phyloP scores from a whole-genome alignment of 2,797 vertebrate genomes.

The Onychomys arenicola region DNA sequence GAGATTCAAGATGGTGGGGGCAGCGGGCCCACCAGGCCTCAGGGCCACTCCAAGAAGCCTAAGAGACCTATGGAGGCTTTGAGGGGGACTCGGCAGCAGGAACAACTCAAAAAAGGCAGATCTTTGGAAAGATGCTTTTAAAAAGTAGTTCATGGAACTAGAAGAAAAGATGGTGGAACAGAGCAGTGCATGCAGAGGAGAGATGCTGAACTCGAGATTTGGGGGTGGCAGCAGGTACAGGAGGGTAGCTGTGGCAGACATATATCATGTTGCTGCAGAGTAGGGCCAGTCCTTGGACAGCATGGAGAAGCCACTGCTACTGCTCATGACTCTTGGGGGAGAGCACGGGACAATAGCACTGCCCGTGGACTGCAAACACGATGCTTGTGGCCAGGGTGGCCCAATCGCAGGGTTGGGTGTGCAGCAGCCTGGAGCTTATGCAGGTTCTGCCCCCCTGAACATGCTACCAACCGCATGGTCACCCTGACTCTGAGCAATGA shows the following conservation, averaged over 20 bases:
- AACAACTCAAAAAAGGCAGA: not conserved
- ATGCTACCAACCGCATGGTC: not conserved
- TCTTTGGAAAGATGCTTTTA: not conserved
- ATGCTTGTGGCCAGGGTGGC: no score
- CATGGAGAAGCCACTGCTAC: no score
- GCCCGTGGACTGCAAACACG: no score
- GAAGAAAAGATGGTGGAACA: not conserved
- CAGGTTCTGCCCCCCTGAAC: no score
- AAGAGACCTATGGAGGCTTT: not conserved
- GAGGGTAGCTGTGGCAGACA: not conserved
- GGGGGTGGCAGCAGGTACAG: not conserved
- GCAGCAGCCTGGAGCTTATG: not conserved
- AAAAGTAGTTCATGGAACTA: not conserved
- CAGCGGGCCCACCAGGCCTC: not conserved
- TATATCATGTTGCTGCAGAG: not conserved
- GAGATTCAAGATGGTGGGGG: not conserved
- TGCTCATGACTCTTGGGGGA: no score
- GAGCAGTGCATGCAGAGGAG: not conserved
- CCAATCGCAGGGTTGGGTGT: not conserved
- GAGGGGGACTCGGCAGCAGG: not conserved
- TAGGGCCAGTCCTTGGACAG: not conserved
- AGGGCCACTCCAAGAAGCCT: not conserved
- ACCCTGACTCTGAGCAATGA: not conserved
- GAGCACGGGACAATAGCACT: no score
- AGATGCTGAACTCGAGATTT: not conserved